Evolutionary conservation across 64 coral and sea anemone species (phyloP).

Genomic region (Stylophora pistillata): DNA sequence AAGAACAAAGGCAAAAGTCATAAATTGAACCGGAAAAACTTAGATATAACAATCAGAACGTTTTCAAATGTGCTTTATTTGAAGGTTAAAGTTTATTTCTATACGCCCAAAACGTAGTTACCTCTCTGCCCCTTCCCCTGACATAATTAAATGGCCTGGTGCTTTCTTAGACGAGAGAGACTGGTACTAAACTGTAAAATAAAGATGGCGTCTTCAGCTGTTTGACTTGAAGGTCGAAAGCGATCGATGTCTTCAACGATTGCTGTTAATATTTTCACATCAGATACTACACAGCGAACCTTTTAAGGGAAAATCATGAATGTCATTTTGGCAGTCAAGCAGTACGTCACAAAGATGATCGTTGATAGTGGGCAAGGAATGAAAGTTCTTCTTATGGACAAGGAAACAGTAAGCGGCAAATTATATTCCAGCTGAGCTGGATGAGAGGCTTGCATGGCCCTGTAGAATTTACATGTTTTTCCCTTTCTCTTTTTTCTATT

Average conservation of each 20-base stretch:
- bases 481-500: too few species aligned
- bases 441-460: too few species aligned
- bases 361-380: constrained; percentile 90
- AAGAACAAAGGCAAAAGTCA: neutral
- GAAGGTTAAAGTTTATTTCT: neutral
- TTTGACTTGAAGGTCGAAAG: neutral
- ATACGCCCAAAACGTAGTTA: neutral
- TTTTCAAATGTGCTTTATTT: too few species aligned
- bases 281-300: neutral
- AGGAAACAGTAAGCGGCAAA: constrained; percentile 83
- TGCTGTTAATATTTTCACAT: neutral
- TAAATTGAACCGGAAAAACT: neutral
- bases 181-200: constrained; percentile 48
- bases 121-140: too few species aligned
- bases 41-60: too few species aligned
- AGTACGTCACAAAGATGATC: constrained; percentile 97
- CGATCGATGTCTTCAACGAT: neutral
- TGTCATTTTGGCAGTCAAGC: constrained; percentile 95
- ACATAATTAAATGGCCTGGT: neutral
- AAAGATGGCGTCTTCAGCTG: constrained; percentile 81
- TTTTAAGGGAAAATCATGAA: constrained; percentile 67
- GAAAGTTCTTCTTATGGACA: constrained; percentile 98
- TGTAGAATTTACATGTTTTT: too few species aligned
- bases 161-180: neutral
- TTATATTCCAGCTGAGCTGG: neutral